Evolutionary conservation across 2,113 vertebrate species (phyloP), one percentile per base, ranked within the genome.

Genomic region (Clarias batrachus): DNA sequence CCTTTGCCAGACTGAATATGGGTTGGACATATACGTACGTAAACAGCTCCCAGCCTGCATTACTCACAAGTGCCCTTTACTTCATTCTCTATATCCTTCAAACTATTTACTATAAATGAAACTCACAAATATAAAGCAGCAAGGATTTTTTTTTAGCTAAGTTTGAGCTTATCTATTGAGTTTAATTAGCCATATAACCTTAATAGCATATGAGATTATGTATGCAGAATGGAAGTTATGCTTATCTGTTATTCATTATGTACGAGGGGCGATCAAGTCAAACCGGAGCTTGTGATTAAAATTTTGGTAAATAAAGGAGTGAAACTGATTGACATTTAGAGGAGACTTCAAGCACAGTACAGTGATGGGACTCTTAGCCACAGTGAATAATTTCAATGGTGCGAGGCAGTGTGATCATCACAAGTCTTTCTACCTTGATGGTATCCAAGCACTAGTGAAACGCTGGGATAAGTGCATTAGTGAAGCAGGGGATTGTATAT

Each of bases 51-150:
- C 12, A 3, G 76, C 37, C 73, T 87, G 81, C 66, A 74, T 57
- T 30, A 5, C 13, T 41, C 79, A 70, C 41, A 62, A 37, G 66
- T 84, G 81, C 10, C 30, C 48, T 48, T 79, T 70, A 81, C 63
- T 23, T 77, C 82, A 74, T 41, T n/a, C 48, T 68, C 71, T 13
- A 81, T 76, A 60, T 59, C 19, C 33, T 73, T 73, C 33, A 73
- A 41, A 3, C 8, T 76, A 66, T 81, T 56, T 33, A 37, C 5
- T 25, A 73, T 87, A 37, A 63, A 81, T 41, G 19, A 81, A 62
- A 37, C 17, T 68, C 66, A 70, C 11, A 30, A 17, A 21, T 68
- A 30, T 14, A 66, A 66, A 13, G 23, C 63, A 21, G 7, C 33
- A 73, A 14, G 16, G n/a, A 65, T 65, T 65, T 63, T 63, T 65